A percentile compares a stretch with the other conserved stretches of the same genome.
Conservation (phyloP, 2,888 invertebrate species). For the Drosophila basisetae region DNA sequence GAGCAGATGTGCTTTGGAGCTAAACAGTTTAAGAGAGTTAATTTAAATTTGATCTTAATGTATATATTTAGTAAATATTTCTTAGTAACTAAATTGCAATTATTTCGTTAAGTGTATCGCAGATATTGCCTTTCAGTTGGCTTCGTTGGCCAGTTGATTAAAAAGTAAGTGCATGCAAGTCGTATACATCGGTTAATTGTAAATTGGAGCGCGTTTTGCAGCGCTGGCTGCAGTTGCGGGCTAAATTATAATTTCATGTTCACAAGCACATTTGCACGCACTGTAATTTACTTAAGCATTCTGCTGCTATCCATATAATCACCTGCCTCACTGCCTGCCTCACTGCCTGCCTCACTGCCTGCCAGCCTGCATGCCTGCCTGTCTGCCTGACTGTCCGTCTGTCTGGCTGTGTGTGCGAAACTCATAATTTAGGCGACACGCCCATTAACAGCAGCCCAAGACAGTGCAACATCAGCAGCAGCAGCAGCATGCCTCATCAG, state of each 20-base stretch:
- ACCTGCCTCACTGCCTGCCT: constrained; percentile 24
- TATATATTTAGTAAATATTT: background rate
- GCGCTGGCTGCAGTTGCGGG: constrained; percentile 43
- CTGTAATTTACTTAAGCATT: constrained; percentile 82
- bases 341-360: constrained; percentile 13
- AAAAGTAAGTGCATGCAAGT: constrained; percentile 60
- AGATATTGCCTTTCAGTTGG: constrained; percentile 8
- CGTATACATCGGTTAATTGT: constrained; percentile 55
- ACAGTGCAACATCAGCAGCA: constrained; percentile 1
- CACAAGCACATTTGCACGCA: constrained; percentile 82
- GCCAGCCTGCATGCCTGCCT: constrained; percentile 8
- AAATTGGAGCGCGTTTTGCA: constrained; percentile 68
- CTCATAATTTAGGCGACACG: constrained; percentile 82
- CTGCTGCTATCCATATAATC: constrained; percentile 70
- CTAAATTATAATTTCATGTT: constrained; percentile 79
- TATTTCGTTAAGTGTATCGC: background rate
- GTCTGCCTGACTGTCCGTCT: constrained; percentile 9
- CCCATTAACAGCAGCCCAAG: constrained; percentile 72
- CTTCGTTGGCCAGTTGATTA: constrained; percentile 56
- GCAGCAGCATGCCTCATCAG: constrained; percentile 11
- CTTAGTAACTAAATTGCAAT: background rate
- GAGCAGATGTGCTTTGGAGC: background rate
- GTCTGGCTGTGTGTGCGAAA: constrained; percentile 69
- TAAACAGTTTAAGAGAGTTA: background rate
- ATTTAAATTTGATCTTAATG: background rate